Evolutionary conservation across 2,113 vertebrate species (phyloP), one percentile per base, ranked within the genome.

Genomic region (Petroica traversi): DNA sequence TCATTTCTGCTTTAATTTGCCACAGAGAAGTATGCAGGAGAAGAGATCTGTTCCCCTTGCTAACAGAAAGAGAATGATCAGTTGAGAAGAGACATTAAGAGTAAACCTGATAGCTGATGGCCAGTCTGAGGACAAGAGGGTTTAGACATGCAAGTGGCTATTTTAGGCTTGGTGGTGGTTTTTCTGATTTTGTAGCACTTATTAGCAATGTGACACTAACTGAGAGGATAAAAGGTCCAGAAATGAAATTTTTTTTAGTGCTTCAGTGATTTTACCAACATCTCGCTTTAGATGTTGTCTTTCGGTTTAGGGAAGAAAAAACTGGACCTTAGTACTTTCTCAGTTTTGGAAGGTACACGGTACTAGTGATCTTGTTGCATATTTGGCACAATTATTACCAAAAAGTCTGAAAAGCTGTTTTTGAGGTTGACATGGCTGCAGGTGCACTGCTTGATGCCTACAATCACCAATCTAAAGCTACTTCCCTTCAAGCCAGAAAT

Each of bases 11-110:
- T 84, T 52, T 73, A 57, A 61, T 68, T 78, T 88, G 34, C 34
- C 34, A 5, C 2, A 8, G 51, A 88, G 58, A 11, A 6, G 5
- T 24, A 28, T 0, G 1, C 1, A 3, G 48, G 72, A 57, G 59
- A 77, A 75, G 51, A 63, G 49, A 34, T 43, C 45, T 68, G 23
- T 57, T 87, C 34, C n/a, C 15, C 49, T 85, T 3, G 2, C 38
- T 85, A 54, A n/a, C 46, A 41, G 64, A 72, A 75, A 1, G 2
- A 64, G 61, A 89, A 72, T 6, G 36, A 79, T 23, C 38, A 14
- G 15, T 28, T 3, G 20, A 75, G 62, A 84, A 55, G 52, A 85
- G 48, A 19, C 0, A 0, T 24, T 61, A n/a, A 46, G 23, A 75
- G 38, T 26, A 72, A 75, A 87, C 5, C 26, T 38, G 43, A 43